Evolutionary conservation across 2,113 vertebrate species (phyloP), one percentile per base, ranked within the genome.

Genomic region (Parotia lawesii): DNA sequence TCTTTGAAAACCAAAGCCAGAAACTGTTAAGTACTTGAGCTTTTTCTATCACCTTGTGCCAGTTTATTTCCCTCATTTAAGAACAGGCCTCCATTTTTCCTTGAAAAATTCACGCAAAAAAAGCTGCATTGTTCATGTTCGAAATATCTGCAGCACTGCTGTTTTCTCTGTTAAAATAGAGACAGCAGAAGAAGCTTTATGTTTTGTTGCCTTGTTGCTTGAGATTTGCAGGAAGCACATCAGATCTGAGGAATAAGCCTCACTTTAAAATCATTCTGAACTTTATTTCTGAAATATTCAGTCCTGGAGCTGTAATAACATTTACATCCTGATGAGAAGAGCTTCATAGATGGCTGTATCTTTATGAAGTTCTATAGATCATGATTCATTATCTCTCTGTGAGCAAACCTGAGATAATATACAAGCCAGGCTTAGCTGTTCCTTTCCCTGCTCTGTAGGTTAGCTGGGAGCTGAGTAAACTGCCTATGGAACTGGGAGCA

Each of bases 381-480:
- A 2, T 15, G 12, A 31, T 28, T 75, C 24, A 13, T 29, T 45
- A 33, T 8, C 23, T 35, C 3, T 57, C 33, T 74, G 0, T 48
- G 66, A 77, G 12, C 56, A 48, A 42, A 19, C 8, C 27, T 72
- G 35, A 74, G 47, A 61, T 7, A 31, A 4, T 54, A 35, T 12
- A 33, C 22, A 35, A 60, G 33, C 11, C 47, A 61, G 20, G 37
- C 31, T 60, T 61, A 53, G 31, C 64, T 54, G 19, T 22, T 83
- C 37, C 7, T 87, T 40, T 76, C 33, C 21, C 37, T 0, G 0
- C 40, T 64, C 58, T 28, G 0, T 33, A 50, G 13, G 45, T 61
- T 29, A 33, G 18, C 54, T 45, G 62, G 10, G 48, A 79, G 23
- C 37, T 60, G 44, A 12, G 3, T 24, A 4, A 33, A 5, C 21